These are phyloP conservation scores for Mellilla xanthometata DNA, from an alignment of 2,888 invertebrate species.

Conservation along the genomic window DNA sequence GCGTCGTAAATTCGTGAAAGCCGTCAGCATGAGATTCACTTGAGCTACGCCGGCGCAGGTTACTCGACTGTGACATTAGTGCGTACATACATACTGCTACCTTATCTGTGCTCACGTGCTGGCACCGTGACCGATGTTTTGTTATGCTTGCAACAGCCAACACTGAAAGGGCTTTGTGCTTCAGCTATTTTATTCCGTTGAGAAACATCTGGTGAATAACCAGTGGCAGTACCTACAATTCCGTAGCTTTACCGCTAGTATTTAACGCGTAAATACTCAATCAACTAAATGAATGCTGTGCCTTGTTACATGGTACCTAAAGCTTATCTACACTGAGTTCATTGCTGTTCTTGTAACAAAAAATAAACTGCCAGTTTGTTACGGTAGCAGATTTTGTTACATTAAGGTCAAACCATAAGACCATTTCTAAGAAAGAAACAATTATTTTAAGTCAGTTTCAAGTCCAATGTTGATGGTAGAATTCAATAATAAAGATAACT, in stretches of 20 bases:
- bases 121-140: slow-evolving; percentile 61
- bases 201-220: slow-evolving; percentile 23
- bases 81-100: slow-evolving; percentile 13
- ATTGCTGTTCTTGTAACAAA: slow-evolving; percentile 1
- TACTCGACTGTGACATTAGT: slow-evolving; percentile 57
- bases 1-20: slow-evolving; percentile 18
- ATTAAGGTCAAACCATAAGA: neutral
- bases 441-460: neutral
- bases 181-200: slow-evolving; percentile 18
- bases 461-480: too few species aligned
- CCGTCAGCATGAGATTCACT: slow-evolving; percentile 27
- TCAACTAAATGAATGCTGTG: too few species aligned
- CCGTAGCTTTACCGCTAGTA: neutral
- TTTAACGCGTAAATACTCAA: too few species aligned
- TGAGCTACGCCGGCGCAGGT: slow-evolving; percentile 32
- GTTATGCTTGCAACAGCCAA: slow-evolving; percentile 47
- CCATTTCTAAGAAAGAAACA: neutral
- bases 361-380: neutral
- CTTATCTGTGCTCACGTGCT: slow-evolving; percentile 41
- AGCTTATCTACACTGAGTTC: too few species aligned
- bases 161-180: slow-evolving; percentile 37
- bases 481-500: neutral
- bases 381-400: neutral
- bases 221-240: neutral
- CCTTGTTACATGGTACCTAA: too few species aligned